Evolutionary conservation across 2,797 vertebrate species (phyloP).

Genomic region (Furcifer pardalis): DNA sequence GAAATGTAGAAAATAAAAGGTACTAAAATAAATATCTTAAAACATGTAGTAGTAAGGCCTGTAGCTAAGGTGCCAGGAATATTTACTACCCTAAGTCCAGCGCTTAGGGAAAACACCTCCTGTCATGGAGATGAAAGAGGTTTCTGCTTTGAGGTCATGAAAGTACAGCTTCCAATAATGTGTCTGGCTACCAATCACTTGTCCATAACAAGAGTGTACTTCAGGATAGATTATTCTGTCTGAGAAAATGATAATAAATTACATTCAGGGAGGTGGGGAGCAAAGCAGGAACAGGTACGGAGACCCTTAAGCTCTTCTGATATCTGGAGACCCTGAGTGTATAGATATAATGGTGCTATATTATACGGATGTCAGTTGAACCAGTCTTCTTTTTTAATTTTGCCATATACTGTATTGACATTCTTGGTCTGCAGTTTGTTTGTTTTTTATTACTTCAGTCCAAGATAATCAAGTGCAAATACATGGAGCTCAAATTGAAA

Average conservation of each 20-base stretch:
- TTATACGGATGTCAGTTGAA: neutral
- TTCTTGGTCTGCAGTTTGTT: neutral
- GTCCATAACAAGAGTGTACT: neutral
- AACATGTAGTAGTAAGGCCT: neutral
- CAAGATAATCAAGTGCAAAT: neutral
- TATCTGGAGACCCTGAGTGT: neutral
- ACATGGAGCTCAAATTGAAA: neutral
- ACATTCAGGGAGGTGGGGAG: neutral
- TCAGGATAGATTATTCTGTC: neutral
- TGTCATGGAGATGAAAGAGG: neutral
- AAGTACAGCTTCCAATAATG: neutral
- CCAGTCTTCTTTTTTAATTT: neutral
- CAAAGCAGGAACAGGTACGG: neutral
- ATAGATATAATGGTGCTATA: neutral
- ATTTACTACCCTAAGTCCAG: neutral
- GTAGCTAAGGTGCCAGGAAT: neutral
- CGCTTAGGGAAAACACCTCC: too few relatives aligned
- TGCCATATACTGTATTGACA: neutral
- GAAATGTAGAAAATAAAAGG: neutral
- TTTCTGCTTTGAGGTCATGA: neutral
- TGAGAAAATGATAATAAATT: conserved; percentile 4
- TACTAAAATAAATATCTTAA: neutral
- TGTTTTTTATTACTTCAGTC: neutral
- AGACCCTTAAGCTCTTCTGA: neutral
- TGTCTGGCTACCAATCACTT: neutral